Conservation (phyloP, 2,888 invertebrate genomes). For the Ptilodon capucinus region DNA sequence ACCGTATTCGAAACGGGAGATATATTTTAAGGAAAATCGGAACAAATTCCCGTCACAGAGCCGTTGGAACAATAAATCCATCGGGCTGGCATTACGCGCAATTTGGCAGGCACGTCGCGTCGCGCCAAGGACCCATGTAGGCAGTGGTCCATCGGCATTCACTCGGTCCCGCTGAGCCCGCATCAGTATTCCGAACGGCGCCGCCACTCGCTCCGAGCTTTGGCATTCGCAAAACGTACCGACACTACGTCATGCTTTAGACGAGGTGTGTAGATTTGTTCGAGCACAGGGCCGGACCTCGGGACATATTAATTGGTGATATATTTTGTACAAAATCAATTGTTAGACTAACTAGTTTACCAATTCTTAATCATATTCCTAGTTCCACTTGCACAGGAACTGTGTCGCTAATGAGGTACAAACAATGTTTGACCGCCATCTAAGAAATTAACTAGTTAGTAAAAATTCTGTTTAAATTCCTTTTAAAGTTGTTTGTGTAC, state of each 20-base stretch:
- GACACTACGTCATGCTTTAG: constrained; percentile 74
- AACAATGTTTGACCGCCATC: too few relatives aligned
- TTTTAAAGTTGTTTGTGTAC: not conserved
- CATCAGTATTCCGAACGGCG: constrained; percentile 54
- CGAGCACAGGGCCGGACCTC: constrained; percentile 52
- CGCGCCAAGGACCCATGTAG: constrained; percentile 48
- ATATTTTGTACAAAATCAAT: too few relatives aligned
- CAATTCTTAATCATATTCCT: too few relatives aligned
- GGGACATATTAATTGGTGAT: not conserved
- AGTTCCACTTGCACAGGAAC: too few relatives aligned
- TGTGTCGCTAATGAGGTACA: too few relatives aligned
- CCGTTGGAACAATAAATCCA: constrained; percentile 50
- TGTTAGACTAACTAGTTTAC: too few relatives aligned
- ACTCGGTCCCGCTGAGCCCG: constrained; percentile 29
- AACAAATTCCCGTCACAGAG: constrained; percentile 37
- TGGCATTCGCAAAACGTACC: constrained; percentile 64
- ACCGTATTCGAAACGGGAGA: constrained; percentile 21
- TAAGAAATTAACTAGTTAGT: not conserved
- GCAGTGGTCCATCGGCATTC: constrained; percentile 51
- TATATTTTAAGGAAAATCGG: constrained; percentile 30
- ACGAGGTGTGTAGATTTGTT: constrained; percentile 54
- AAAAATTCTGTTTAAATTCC: not conserved
- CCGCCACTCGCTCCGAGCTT: constrained; percentile 31
- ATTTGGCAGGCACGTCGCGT: constrained; percentile 40
- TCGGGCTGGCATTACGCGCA: constrained; percentile 40